A percentile compares a stretch with the other conserved stretches of the same genome.
Conservation (phyloP, 1,140 invertebrate species). For the Listronotus oregonensis region DNA sequence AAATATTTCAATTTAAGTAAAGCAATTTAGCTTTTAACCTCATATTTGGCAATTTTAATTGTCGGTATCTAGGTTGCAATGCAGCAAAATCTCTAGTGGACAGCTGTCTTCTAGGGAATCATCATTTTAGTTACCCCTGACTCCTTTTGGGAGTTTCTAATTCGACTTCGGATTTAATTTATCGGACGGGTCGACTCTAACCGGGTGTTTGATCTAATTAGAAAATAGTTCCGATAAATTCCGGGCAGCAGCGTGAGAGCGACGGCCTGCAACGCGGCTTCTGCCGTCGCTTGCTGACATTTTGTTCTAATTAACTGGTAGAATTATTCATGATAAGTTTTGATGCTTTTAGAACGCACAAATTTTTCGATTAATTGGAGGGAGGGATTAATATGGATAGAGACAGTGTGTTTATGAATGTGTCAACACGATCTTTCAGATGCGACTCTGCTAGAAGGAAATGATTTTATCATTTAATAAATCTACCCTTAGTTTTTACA, state of each 20-base stretch:
- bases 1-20: no score
- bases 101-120: neutral
- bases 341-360: no score
- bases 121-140: neutral
- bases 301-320: conserved; percentile 5
- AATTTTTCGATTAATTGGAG: no score
- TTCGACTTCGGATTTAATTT: conserved; percentile 22
- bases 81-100: neutral
- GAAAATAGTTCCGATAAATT: conserved; percentile 34
- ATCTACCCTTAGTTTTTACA: no score
- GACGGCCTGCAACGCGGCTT: neutral
- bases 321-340: conserved; percentile 8
- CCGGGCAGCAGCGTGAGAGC: conserved; percentile 1
- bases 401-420: no score
- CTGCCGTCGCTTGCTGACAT: conserved; percentile 1
- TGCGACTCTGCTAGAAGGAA: no score
- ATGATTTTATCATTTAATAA: no score
- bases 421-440: no score
- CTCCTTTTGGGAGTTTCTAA: neutral
- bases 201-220: conserved; percentile 30
- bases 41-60: no score
- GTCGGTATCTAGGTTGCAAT: no score
- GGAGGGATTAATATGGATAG: no score
- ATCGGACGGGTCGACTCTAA: conserved; percentile 17
- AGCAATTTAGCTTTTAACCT: no score